Evolutionary conservation across 2,113 vertebrate species (phyloP).

Genomic region (Rhagologus leucostigma): DNA sequence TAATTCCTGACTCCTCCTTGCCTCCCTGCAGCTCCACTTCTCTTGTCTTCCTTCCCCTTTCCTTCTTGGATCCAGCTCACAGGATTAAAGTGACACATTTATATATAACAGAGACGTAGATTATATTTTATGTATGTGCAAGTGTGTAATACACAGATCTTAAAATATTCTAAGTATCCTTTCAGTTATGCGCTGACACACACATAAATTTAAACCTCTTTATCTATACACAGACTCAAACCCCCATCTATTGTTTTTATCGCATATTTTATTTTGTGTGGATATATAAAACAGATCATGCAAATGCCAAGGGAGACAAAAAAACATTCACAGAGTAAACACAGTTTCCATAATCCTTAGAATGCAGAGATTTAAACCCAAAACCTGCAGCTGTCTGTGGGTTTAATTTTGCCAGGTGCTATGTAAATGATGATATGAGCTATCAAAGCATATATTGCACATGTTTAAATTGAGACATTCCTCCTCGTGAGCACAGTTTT

Average conservation of each 20-base stretch:
- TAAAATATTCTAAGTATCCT: neutral
- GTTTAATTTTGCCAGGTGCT: neutral
- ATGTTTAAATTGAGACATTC: neutral
- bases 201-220: neutral
- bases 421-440: neutral
- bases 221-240: neutral
- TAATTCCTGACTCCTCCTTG: neutral
- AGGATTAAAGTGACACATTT: neutral
- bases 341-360: neutral
- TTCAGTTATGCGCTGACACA: neutral
- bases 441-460: neutral
- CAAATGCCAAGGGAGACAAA: neutral
- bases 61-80: neutral
- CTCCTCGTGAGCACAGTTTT: neutral
- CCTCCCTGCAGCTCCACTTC: neutral
- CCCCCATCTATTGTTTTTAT: neutral
- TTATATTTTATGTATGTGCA: neutral
- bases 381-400: neutral
- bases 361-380: neutral
- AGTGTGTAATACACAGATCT: neutral
- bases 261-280: neutral
- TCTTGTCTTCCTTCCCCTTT: neutral
- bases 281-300: neutral
- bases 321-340: neutral
- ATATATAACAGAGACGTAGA: neutral